These are phyloP conservation scores for Hirtodrosophila trivittata DNA, from an alignment of 2,888 invertebrate genomes.

Conservation along the genomic window DNA sequence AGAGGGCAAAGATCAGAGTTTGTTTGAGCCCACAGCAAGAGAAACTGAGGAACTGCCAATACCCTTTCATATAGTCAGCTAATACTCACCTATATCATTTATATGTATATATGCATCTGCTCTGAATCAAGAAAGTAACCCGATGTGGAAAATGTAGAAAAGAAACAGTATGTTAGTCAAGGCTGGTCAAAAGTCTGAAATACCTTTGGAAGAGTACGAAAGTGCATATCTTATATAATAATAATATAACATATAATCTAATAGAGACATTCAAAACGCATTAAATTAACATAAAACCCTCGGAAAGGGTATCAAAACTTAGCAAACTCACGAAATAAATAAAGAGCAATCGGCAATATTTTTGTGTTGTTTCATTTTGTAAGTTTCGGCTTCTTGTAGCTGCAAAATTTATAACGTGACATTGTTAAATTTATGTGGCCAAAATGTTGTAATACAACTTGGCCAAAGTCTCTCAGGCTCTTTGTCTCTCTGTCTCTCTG, in stretches of 20 bases:
- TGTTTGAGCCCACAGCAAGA: slow-evolving; percentile 40
- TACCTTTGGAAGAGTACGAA: too few relatives aligned
- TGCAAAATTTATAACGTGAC: slow-evolving; percentile 76
- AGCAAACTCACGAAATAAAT: slow-evolving; percentile 72
- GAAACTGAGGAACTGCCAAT: slow-evolving; percentile 2
- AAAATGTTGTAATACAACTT: slow-evolving; percentile 67
- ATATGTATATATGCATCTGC: too few relatives aligned
- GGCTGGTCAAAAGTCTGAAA: too few relatives aligned
- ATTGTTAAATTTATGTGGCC: slow-evolving; percentile 74
- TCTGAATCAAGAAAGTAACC: too few relatives aligned
- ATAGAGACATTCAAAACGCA: too few relatives aligned
- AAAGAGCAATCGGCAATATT: slow-evolving; percentile 65
- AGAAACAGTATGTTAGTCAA: too few relatives aligned
- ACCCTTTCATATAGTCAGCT: not conserved
- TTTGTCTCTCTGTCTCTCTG: slow-evolving; percentile 9
- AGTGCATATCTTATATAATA: too few relatives aligned
- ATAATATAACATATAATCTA: too few relatives aligned
- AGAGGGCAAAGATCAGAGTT: slow-evolving; percentile 50
- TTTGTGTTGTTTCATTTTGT: slow-evolving; percentile 24
- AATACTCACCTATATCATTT: too few relatives aligned
- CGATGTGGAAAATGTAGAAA: too few relatives aligned
- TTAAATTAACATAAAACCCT: too few relatives aligned
- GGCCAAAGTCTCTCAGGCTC: slow-evolving; percentile 11
- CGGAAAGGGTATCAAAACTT: slow-evolving; percentile 46
- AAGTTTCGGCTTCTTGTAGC: slow-evolving; percentile 33